Evolutionary conservation across 2,888 invertebrate genomes (phyloP), one percentile per base, ranked within the genome.

Genomic region (Oconnorella tubifera): DNA sequence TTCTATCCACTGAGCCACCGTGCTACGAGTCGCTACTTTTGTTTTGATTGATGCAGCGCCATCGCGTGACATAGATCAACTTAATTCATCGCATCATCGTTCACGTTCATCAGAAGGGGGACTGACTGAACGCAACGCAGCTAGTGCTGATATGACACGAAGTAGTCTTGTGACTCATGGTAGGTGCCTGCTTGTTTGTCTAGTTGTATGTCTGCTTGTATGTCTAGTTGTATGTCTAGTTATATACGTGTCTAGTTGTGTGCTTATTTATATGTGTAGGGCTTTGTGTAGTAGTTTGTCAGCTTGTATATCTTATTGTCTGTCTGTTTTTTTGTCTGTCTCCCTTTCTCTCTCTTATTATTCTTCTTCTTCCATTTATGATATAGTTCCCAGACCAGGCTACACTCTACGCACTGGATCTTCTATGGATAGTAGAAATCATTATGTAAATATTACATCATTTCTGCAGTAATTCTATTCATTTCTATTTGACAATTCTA

Each of bases 61-160:
- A 2, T 60, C 60, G 25, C 48, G 60, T 48, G 60, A 60, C 50
- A n/a, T 60, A 25, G 60, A 60, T 33, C 29, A 19, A 23, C 31
- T 33, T 23, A 27, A 51, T 27, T 51, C 53, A 4, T 51, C 53
- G 10, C 53, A 51, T 25, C 25, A 51, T 10, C 60, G 49, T 31
- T 60, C 60, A 4, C 50, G 50, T 4, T 60, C 60, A n/a, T 29
- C 60, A 2, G 60, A 60, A 23, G 29, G 50, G 50, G 33, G 60
- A 6, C 28, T 60, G 60, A 51, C 23, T 6, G 53, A 51, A 4
- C 10, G 53, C 10, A 27, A 27, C 10, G 53, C 53, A 6, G 4
- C 14, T 19, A 23, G 23, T 51, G 53, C 25, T 6, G 53, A 51
- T 27, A 51, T 51, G 23, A 51, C 53, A 4, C 53, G 53, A 19